phyloP scores from a whole-genome alignment of 2,888 invertebrate genomes.

The Spodoptera picta region DNA sequence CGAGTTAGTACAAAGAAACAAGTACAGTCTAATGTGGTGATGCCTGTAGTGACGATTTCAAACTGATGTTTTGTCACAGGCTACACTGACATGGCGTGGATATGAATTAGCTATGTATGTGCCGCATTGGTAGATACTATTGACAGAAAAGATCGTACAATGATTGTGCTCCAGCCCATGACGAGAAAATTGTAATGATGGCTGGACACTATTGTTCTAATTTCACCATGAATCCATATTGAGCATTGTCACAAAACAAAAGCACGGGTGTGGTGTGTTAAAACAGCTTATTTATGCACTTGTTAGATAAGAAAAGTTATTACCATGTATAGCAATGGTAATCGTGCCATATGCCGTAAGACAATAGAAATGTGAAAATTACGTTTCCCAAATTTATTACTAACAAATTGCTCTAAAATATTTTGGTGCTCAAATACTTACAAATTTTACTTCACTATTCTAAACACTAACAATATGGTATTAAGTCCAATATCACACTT shows the following conservation, averaged over 20 bases:
- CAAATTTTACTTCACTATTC: constrained; percentile 39
- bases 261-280: constrained; percentile 4
- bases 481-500: constrained; percentile 64
- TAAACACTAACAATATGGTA: constrained; percentile 20
- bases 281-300: background rate
- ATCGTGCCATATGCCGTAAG: background rate
- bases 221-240: constrained; percentile 62
- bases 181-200: constrained; percentile 77
- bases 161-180: constrained; percentile 81
- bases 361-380: constrained; percentile 1
- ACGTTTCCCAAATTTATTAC: constrained; percentile 16
- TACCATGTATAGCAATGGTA: no score
- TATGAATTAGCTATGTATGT: constrained; percentile 14
- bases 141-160: constrained; percentile 80
- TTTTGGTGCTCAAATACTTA: constrained; percentile 19
- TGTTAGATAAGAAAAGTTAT: background rate
- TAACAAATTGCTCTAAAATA: constrained; percentile 19
- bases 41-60: constrained; percentile 46
- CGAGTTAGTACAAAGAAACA: background rate
- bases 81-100: constrained; percentile 30
- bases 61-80: constrained; percentile 68
- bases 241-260: constrained; percentile 33
- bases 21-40: constrained; percentile 17
- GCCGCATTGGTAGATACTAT: constrained; percentile 53
- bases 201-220: constrained; percentile 79